phyloP scores from a whole-genome alignment of 1,140 invertebrate genomes.

The Heterodera schachtii region DNA sequence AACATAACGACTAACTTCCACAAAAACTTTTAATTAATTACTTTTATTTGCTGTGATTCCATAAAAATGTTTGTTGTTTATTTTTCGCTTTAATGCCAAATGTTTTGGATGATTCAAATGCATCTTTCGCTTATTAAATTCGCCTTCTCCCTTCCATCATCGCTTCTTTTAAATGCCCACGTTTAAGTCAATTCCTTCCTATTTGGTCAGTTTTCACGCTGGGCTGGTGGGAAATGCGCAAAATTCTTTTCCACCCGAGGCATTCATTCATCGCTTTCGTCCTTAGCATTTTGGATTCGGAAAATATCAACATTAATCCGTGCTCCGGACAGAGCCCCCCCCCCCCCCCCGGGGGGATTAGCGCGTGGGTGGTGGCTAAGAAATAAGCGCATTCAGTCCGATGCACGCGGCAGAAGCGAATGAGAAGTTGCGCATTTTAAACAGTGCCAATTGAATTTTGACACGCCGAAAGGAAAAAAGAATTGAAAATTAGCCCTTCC shows the following conservation, averaged over 20 bases:
- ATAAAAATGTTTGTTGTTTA: too few species aligned
- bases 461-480: too few species aligned
- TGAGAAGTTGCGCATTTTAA: not conserved
- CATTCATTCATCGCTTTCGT: not conserved
- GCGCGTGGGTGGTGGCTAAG: not conserved
- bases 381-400: not conserved
- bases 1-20: too few species aligned
- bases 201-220: not conserved
- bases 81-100: too few species aligned
- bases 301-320: not conserved
- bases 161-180: not conserved
- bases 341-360: not conserved
- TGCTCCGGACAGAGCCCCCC: not conserved
- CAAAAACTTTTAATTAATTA: too few species aligned
- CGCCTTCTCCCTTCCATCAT: not conserved
- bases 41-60: too few species aligned
- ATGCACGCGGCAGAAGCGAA: not conserved
- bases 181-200: not conserved
- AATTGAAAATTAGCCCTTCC: too few species aligned
- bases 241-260: not conserved
- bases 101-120: too few species aligned
- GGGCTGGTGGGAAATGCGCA: not conserved
- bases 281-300: not conserved
- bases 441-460: not conserved
- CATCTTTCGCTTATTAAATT: too few species aligned